Evolutionary conservation across 2,113 vertebrate genomes (phyloP), one percentile per base, ranked within the genome.

Genomic region (Crocuta crocuta): DNA sequence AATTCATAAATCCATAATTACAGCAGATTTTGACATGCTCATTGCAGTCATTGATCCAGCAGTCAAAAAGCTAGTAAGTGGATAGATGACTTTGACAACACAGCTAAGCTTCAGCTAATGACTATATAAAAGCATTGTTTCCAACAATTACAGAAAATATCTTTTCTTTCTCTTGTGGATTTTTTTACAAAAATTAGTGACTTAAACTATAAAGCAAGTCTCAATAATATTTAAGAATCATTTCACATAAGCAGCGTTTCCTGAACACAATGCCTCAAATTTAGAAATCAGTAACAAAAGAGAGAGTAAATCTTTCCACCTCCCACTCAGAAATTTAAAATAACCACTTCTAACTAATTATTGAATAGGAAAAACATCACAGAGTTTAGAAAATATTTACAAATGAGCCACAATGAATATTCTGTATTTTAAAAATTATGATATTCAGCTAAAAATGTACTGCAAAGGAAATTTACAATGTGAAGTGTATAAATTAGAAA

Each of bases 341-440:
- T 65, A 79, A 79, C 19, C 24, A 89, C 24, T 86, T 55, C 7
- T 63, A 82, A 95, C 31, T 94, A 94, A 96, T 82, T 83, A 96
- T 0, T 39, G 33, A 53, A 79, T 11, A 66, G 3, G 68, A 79
- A 76, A 45, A 84, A 87, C 89, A 61, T 81, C 31, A 43, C 78
- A 31, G 16, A 94, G 90, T 96, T 93, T 31, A 87, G 0, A 66
- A 91, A 88, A 58, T 82, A 91, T 74, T 81, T 92, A 93, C 48
- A 91, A 78, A 81, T 79, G 21, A 93, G 74, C 3, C 61, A 89
- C 10, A 73, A 23, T 17, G 11, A 90, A 63, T 33, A 81, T 31
- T 19, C 19, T 31, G 63, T 45, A 4, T 26, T 55, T 76, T 31
- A 76, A 92, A 96, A 63, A 92, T 94, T 24, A 70, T n/a, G 31